Evolutionary conservation across 2,888 invertebrate genomes (phyloP), one percentile per base, ranked within the genome.

Genomic region (Acrocyrtus sp.): DNA sequence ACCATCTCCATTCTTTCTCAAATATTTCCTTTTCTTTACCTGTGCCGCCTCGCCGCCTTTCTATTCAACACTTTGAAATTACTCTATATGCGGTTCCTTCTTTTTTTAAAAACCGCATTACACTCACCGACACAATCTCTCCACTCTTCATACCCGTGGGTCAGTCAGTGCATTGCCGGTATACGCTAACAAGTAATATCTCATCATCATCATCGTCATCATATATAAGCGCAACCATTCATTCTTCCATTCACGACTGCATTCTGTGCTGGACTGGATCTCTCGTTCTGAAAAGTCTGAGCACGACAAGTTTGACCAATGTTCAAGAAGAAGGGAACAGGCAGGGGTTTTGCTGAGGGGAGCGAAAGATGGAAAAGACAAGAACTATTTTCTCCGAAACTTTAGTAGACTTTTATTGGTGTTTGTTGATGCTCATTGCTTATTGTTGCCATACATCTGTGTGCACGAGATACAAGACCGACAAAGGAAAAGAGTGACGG

Each of bases 361-460:
- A n/a, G n/a, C n/a, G n/a, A n/a, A n/a, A n/a, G 53, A 24, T 43
- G 60, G 27, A 58, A 10, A 43, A 61, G 61, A 62, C 66, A 61
- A 60, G 67, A 73, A 67, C 62, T 61, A 73, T 72, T 72, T 72
- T 60, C n/a, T 58, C 58, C 39, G 72, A 65, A 72, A 72, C 65
- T 73, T 73, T 73, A 73, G 50, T 66, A 73, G 67, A 73, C 73
- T 73, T 73, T 73, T 73, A 73, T 73, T 73, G 62, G 73, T 73
- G 73, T 73, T 73, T 73, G 73, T 73, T 73, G 73, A 73, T 73
- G 73, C 73, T 73, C 67, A 73, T 67, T 73, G 73, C 73, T 73
- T 62, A 73, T 73, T 73, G 72, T 72, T 72, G 72, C 62, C 67
- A 62, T 62, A 67, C 67, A 73, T 73, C 47, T 60, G 29, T 65